phyloP scores from a whole-genome alignment of 2,797 vertebrate species.

The Chelon labrosus region DNA sequence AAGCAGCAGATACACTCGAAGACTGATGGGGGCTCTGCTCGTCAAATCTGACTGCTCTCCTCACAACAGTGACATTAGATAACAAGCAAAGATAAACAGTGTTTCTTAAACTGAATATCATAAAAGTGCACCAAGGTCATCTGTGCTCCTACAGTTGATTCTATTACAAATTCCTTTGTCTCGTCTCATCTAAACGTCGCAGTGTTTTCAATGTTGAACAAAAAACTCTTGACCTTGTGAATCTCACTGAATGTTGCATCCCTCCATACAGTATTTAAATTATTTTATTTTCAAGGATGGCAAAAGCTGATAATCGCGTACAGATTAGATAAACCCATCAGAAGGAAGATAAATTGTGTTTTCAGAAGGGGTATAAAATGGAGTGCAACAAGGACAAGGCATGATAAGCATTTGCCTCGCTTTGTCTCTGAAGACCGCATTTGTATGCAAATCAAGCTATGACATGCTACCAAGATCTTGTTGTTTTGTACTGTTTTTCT shows the following conservation, averaged over 20 bases:
- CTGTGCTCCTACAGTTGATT: constrained; percentile 38
- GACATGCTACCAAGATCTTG: constrained; percentile 29
- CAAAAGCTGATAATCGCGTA: constrained; percentile 51
- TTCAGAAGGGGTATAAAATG: constrained; percentile 37
- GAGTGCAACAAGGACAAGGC: constrained; percentile 49
- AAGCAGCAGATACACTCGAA: constrained; percentile 26
- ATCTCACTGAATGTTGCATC: constrained; percentile 38
- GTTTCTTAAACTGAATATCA: constrained; percentile 50
- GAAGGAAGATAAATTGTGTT: constrained; percentile 47
- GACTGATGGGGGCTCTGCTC: constrained; percentile 30
- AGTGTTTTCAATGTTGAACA: constrained; percentile 65
- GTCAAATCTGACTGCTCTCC: constrained; percentile 49
- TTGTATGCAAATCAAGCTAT: constrained; percentile 54
- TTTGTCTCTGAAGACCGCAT: constrained; percentile 48
- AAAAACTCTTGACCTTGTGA: constrained; percentile 67
- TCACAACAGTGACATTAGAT: constrained; percentile 44
- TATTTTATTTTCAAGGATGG: constrained; percentile 41
- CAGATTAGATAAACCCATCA: constrained; percentile 62
- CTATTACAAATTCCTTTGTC: constrained; percentile 57
- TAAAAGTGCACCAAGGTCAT: constrained; percentile 54
- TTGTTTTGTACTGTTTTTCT: not conserved
- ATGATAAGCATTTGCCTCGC: constrained; percentile 39
- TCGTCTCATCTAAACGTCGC: constrained; percentile 47
- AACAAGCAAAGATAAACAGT: constrained; percentile 45
- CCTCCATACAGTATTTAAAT: constrained; percentile 53